phyloP scores from a whole-genome alignment of 2,113 vertebrate species.

The Daboia siamensis region DNA sequence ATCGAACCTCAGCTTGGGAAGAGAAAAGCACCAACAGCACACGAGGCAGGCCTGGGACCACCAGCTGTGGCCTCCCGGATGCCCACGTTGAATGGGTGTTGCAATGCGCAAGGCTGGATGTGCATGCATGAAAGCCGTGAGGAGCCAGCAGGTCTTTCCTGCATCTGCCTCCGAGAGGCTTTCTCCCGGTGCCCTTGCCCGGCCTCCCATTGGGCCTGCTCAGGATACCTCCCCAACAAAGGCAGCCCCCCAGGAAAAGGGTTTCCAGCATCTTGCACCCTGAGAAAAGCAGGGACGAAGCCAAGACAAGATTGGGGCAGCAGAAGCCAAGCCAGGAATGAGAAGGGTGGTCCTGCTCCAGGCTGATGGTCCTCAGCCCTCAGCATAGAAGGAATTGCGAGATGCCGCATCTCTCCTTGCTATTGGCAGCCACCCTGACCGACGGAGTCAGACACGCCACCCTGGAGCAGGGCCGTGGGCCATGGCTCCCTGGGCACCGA shows the following conservation, averaged over 20 bases:
- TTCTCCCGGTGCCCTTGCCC: too few species aligned
- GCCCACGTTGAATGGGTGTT: not conserved
- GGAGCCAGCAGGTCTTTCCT: not conserved
- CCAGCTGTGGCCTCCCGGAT: not conserved
- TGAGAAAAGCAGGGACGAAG: not conserved
- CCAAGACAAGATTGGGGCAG: not conserved
- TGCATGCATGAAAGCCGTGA: not conserved
- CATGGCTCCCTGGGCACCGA: not conserved
- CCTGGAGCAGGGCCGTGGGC: not conserved
- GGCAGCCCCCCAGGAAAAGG: not conserved
- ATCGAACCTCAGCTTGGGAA: not conserved
- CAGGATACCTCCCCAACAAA: not conserved
- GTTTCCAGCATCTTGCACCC: not conserved
- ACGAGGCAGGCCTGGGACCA: not conserved
- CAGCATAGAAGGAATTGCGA: too few species aligned
- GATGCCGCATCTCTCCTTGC: not conserved
- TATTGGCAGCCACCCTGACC: not conserved
- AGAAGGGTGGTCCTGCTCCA: fast-evolving
- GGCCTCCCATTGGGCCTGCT: not conserved
- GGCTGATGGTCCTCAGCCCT: not conserved
- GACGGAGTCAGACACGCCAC: not conserved
- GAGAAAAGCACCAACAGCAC: not conserved
- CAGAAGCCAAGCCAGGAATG: not conserved
- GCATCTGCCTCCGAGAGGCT: not conserved
- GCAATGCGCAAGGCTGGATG: not conserved